A percentile compares a stretch with the other conserved stretches of the same genome.
Evolutionary conservation across 2,113 vertebrate species (phyloP).

Genomic region (Turnix velox): DNA sequence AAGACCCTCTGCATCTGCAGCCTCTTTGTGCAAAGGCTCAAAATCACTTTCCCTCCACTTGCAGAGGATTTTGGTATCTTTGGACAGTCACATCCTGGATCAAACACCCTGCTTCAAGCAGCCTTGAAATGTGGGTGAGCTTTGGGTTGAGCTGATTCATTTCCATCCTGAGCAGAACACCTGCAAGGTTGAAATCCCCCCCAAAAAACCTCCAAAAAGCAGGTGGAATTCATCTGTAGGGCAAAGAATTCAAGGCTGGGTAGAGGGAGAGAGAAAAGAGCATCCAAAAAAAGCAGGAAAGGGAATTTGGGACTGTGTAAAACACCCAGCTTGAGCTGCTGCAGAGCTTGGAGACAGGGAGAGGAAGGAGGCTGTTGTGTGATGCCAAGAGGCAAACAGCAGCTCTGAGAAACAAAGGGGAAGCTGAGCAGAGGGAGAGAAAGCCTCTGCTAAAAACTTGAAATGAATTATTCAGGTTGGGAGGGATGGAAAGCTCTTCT

Average conservation of each 20-base stretch:
- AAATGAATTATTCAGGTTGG: constrained; percentile 47
- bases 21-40: background rate
- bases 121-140: background rate
- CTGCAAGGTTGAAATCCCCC: background rate
- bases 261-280: background rate
- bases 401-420: background rate
- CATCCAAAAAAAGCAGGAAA: background rate
- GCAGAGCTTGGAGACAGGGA: background rate
- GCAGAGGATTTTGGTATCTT: background rate
- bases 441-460: background rate
- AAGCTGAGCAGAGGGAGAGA: background rate
- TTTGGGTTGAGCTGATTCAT: background rate
- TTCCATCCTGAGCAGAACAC: background rate
- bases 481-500: background rate
- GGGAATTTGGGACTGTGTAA: background rate
- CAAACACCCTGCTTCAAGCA: background rate
- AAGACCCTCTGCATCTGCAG: background rate
- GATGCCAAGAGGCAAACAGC: fast-evolving
- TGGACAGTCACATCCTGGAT: background rate
- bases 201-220: background rate
- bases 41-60: background rate
- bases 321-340: background rate
- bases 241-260: background rate
- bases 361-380: background rate
- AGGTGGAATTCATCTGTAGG: background rate